phyloP scores from a whole-genome alignment of 1,140 invertebrate genomes.

The Lepidostoma basale region DNA sequence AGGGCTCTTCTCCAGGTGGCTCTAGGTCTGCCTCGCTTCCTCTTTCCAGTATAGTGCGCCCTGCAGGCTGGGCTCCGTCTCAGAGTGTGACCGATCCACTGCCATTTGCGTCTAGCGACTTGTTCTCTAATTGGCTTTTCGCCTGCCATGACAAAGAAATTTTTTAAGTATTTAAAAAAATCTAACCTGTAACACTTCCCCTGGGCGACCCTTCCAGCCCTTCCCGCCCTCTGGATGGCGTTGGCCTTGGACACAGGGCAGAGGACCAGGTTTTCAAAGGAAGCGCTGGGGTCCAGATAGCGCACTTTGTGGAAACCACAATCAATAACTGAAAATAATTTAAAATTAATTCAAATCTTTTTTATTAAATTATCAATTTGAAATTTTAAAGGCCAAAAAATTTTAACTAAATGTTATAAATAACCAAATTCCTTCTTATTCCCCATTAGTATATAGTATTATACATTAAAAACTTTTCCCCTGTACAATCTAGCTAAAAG shows the following conservation, averaged over 20 bases:
- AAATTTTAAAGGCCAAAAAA: not conserved
- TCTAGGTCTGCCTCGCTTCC: no score
- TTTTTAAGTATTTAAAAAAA: not conserved
- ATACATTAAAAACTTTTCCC: no score
- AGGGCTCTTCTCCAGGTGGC: no score
- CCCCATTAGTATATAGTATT: no score
- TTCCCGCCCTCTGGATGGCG: constrained; percentile 88
- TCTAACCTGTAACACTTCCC: constrained; percentile 81
- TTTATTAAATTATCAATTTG: not conserved
- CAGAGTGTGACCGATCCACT: no score
- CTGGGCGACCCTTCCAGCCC: constrained; percentile 83
- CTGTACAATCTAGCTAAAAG: no score
- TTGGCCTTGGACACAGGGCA: constrained; percentile 88
- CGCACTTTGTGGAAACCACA: constrained; percentile 96
- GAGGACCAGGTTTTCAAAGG: constrained; percentile 84
- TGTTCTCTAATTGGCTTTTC: no score
- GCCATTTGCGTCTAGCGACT: no score
- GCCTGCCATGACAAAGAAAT: not conserved
- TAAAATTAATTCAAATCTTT: not conserved
- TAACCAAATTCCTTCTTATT: no score
- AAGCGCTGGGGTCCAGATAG: constrained; percentile 84
- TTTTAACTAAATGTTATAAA: no score
- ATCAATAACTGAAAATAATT: constrained; percentile 81
- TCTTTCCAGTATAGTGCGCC: no score
- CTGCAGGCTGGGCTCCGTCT: no score